Conservation (phyloP, 2,888 invertebrate species). For the Drosophila pseudotakahashii region DNA sequence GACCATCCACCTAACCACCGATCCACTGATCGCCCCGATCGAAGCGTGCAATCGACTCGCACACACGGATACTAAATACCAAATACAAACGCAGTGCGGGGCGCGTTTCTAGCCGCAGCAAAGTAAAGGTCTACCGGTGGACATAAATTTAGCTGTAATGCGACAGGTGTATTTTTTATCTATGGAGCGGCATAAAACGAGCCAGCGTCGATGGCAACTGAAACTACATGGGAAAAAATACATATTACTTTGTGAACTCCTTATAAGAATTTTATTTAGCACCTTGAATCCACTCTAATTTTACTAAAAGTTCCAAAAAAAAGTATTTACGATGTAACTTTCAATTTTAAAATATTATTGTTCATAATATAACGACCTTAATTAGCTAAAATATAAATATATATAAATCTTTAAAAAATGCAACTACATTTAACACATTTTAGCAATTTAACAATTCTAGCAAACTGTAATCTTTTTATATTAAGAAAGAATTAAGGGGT, state of each 20-base stretch:
- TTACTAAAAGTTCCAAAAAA: neutral
- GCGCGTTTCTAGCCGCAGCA: conserved; percentile 79
- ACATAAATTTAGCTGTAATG: conserved; percentile 84
- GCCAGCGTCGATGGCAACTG: conserved; percentile 34
- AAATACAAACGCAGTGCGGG: conserved; percentile 42
- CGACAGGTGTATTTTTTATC: conserved; percentile 83
- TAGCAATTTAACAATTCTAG: too few relatives aligned
- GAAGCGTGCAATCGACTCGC: conserved; percentile 76
- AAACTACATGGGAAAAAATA: conserved; percentile 8
- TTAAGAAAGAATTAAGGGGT: too few relatives aligned
- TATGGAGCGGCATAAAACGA: conserved; percentile 77
- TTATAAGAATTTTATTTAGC: neutral
- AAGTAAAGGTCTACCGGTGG: conserved; percentile 83
- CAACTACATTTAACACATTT: too few relatives aligned
- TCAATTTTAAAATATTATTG: too few relatives aligned
- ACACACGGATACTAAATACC: conserved; percentile 43
- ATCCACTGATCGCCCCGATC: conserved; percentile 52
- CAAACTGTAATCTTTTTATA: too few relatives aligned
- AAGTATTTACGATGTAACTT: too few relatives aligned
- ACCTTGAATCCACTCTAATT: neutral
- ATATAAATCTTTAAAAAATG: too few relatives aligned
- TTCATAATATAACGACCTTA: too few relatives aligned
- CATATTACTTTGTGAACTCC: neutral
- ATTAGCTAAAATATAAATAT: too few relatives aligned
- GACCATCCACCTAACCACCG: neutral